Evolutionary conservation across 2,797 vertebrate species (phyloP).

Genomic region (Echeneis naucrates): DNA sequence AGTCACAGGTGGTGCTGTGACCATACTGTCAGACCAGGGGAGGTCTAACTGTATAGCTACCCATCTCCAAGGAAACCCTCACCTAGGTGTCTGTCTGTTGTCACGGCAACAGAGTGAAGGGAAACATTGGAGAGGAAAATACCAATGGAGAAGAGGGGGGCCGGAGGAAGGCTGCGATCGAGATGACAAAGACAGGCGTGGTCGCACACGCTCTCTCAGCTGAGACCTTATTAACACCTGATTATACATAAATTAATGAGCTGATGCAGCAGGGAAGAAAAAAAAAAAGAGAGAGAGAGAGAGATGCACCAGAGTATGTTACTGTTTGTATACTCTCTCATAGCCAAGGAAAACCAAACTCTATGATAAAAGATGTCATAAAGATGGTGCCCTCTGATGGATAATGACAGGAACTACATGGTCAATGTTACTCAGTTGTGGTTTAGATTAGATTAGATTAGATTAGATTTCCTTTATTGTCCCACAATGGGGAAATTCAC

Average conservation of each 20-base stretch:
- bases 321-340: no score
- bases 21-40: slow-evolving; percentile 19
- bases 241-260: not conserved
- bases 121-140: slow-evolving; percentile 32
- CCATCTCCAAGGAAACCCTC: slow-evolving; percentile 65
- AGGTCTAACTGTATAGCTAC: not conserved
- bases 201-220: slow-evolving; percentile 10
- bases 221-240: not conserved
- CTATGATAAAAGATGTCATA: no score
- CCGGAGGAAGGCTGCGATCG: slow-evolving; percentile 5
- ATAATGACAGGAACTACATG: not conserved
- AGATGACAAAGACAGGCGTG: slow-evolving; percentile 56
- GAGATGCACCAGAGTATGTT: no score
- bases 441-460: no score
- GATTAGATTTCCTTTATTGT: no score
- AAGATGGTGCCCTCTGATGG: slow-evolving; percentile 49
- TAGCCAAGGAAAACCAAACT: no score
- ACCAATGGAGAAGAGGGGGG: slow-evolving; percentile 7
- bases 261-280: not conserved
- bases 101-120: slow-evolving; percentile 64
- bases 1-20: slow-evolving; percentile 24
- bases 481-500: no score
- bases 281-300: no score
- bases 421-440: fast-evolving
- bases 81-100: slow-evolving; percentile 69